Conservation (phyloP, 2,113 vertebrate genomes). For the Felis chaus region DNA sequence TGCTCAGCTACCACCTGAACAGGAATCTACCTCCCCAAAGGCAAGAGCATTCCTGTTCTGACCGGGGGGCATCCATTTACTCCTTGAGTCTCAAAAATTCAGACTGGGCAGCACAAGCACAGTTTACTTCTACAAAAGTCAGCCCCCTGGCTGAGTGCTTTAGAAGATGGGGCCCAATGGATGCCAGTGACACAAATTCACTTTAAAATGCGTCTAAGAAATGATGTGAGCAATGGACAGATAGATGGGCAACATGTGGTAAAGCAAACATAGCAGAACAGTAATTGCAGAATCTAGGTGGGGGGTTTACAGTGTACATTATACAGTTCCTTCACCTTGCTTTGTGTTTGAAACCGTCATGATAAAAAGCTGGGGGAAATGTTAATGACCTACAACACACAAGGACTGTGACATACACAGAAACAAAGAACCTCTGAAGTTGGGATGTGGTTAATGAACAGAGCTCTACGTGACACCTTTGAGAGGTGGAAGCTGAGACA, state of each 20-base stretch:
- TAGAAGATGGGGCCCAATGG: neutral
- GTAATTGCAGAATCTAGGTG: neutral
- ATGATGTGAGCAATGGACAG: neutral
- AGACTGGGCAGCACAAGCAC: neutral
- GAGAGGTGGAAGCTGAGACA: neutral
- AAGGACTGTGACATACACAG: neutral
- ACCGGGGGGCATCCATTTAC: neutral
- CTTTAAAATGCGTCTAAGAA: slow-evolving; percentile 14
- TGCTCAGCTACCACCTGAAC: slow-evolving; percentile 30
- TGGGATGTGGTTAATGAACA: neutral
- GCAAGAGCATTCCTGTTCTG: neutral
- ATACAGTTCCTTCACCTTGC: neutral
- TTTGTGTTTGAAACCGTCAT: neutral
- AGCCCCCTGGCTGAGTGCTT: neutral
- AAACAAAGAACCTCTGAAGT: neutral
- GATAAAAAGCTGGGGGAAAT: neutral
- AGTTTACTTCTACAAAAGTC: neutral
- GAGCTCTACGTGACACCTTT: neutral
- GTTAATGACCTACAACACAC: neutral
- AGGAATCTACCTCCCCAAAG: neutral
- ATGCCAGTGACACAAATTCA: neutral
- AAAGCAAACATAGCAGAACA: neutral
- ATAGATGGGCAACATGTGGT: neutral
- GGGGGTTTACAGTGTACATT: neutral
- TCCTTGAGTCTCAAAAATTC: neutral